Evolutionary conservation across 2,888 invertebrate genomes (phyloP), one percentile per base, ranked within the genome.

Genomic region (Doris montereyensis): DNA sequence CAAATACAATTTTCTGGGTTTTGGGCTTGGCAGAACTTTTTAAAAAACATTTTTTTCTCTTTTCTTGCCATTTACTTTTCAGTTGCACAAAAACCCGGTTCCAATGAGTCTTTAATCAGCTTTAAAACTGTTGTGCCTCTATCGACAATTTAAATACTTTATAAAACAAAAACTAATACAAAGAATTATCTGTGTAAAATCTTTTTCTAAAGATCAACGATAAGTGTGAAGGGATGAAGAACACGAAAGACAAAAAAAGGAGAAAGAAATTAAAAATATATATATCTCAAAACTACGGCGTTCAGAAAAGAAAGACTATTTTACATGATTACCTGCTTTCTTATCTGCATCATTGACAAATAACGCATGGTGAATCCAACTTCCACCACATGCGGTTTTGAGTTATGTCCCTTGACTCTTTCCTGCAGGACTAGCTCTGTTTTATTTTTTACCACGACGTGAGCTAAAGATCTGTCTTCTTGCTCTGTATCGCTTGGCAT

Each of bases 311-410:
- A 62, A 62, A 21, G 8, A 62, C 10, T 21, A 62, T 13, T 5
- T 4, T 62, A 8, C 8, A n/a, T 34, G 21, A 78, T 77, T 81
- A 88, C 89, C 87, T 89, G 89, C 78, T 87, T 86, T 78, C 88
- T 83, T 1, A 88, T 84, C 77, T 88, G 88, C 79, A 88, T 82
- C 86, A 88, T 86, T 3, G 88, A 88, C 32, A 81, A 65, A 76
- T 88, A 87, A 4, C 87, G 86, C 4, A 78, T 80, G 8, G 84
- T 85, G 71, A 86, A 87, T n/a, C 90, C 90, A 30, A 89, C 88
- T 73, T 85, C 87, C 85, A 90, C 85, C 74, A 85, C 85, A 77
- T 88, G 86, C 13, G 89, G 88, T 78, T 84, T 81, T 26, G 82
- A 74, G 4, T 30, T 74, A 24, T 74, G 77, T 35, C 79, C 79